phyloP scores from a whole-genome alignment of 1,140 invertebrate species.

The Matsumurasca onukii region DNA sequence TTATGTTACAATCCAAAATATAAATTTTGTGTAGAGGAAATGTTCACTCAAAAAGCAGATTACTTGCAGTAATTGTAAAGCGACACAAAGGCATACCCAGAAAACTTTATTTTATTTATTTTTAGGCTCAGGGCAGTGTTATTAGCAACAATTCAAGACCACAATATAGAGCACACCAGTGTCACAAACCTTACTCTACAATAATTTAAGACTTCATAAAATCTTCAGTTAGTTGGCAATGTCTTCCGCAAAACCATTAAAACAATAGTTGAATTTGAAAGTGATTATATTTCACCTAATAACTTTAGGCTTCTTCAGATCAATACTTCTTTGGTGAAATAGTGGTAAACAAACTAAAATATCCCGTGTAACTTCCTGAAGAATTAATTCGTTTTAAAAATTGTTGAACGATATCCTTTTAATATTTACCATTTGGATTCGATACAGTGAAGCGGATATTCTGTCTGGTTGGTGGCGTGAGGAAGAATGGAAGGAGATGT shows the following conservation, averaged over 20 bases:
- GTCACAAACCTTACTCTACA: no score
- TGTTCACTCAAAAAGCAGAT: background rate
- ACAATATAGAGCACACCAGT: no score
- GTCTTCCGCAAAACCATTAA: no score
- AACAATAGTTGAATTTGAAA: background rate
- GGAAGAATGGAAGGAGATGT: slow-evolving; percentile 50
- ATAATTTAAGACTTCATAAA: no score
- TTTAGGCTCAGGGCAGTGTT: background rate
- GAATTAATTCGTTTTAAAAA: background rate
- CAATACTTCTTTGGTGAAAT: no score
- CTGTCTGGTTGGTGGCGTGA: slow-evolving; percentile 51
- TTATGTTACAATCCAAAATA: background rate
- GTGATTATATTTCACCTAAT: background rate
- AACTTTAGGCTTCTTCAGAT: no score
- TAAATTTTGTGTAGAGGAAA: background rate
- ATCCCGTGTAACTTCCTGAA: background rate
- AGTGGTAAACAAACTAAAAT: background rate
- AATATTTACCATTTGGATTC: background rate
- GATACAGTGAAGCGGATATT: slow-evolving; percentile 52
- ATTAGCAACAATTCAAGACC: no score
- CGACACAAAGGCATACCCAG: background rate
- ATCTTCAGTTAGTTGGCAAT: no score
- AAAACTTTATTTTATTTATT: background rate
- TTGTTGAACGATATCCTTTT: background rate
- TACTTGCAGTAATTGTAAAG: background rate